Evolutionary conservation across 2,797 vertebrate genomes (phyloP), one percentile per base, ranked within the genome.

Genomic region (Anguilla megastoma): DNA sequence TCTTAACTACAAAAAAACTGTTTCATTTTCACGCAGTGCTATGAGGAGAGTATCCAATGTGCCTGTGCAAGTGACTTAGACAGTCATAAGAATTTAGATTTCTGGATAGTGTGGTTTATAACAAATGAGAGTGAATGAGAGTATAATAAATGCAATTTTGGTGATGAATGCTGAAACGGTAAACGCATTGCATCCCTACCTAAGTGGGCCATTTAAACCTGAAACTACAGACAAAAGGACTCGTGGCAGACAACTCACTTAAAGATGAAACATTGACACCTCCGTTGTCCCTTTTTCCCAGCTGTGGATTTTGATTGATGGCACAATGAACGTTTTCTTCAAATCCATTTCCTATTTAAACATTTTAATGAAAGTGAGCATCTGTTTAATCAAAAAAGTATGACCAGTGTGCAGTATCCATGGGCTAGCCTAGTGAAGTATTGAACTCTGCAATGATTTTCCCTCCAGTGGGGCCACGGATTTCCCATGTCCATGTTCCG

Each of bases 381-480:
- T 16, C 74, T 16, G 36, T 76, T 76, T 76, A 76, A 41, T 76
- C 74, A 76, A 14, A 36, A 5, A 41, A 76, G 58, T 86, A 18
- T 50, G 21, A 79, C n/a, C 27, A 79, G 84, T 85, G 6, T 85
- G 54, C 86, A 30, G 48, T 52, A 50, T 89, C 88, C 16, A 89
- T 86, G 71, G 88, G 87, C 87, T 76, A 41, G 80, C 87, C 56
- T 48, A 88, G 90, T 92, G 90, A 90, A 91, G 56, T 91, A 91
- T 91, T 89, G 83, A 91, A 91, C 89, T 88, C 93, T 92, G 90
- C 92, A 90, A 92, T 90, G 93, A 94, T 90, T 92, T 92, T 90
- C 89, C 66, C 90, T 94, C 93, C 92, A 91, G 92, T 94, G 92
- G 92, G 89, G 88, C 90, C 86, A 84, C 87, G 84, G 71, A 85